A percentile compares a stretch with the other conserved stretches of the same genome.
phyloP scores from a whole-genome alignment of 2,888 invertebrate genomes.

The Scaptodrosophila latifasciaeformis region DNA sequence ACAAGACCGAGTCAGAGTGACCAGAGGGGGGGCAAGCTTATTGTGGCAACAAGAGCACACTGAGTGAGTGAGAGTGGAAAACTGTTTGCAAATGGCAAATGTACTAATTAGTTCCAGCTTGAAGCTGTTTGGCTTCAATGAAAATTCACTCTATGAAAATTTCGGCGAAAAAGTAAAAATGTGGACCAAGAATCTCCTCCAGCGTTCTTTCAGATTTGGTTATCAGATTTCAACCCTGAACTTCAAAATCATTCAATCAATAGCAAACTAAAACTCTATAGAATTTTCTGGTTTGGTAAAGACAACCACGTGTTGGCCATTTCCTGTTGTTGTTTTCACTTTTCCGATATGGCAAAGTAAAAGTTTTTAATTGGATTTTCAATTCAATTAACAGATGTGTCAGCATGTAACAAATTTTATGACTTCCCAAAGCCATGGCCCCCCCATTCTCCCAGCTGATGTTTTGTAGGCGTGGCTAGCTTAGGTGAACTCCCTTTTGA shows the following conservation, averaged over 20 bases:
- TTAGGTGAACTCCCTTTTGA: background rate
- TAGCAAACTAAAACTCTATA: too few species aligned
- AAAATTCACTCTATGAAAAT: too few species aligned
- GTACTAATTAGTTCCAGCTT: too few species aligned
- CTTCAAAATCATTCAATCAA: too few species aligned
- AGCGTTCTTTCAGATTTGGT: conserved; percentile 17
- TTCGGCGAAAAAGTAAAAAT: too few species aligned
- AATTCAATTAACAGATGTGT: conserved; percentile 73
- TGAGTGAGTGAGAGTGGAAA: background rate
- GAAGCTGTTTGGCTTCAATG: too few species aligned
- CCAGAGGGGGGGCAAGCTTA: too few species aligned
- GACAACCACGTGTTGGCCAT: conserved; percentile 54
- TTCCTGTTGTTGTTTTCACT: too few species aligned
- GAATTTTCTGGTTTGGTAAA: too few species aligned
- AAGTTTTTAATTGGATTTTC: conserved; percentile 74
- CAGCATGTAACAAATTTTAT: conserved; percentile 65
- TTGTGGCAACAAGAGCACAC: too few species aligned
- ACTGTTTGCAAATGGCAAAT: conserved; percentile 32
- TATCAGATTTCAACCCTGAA: conserved; percentile 46
- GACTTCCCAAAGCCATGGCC: conserved; percentile 21
- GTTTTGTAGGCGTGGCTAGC: background rate
- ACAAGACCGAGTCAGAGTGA: too few species aligned
- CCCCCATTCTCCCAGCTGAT: background rate
- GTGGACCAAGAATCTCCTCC: background rate
- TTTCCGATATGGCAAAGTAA: too few species aligned